These are phyloP conservation scores for Coregonus ussuriensis DNA, from an alignment of 2,797 vertebrate species.

Conservation along the genomic window DNA sequence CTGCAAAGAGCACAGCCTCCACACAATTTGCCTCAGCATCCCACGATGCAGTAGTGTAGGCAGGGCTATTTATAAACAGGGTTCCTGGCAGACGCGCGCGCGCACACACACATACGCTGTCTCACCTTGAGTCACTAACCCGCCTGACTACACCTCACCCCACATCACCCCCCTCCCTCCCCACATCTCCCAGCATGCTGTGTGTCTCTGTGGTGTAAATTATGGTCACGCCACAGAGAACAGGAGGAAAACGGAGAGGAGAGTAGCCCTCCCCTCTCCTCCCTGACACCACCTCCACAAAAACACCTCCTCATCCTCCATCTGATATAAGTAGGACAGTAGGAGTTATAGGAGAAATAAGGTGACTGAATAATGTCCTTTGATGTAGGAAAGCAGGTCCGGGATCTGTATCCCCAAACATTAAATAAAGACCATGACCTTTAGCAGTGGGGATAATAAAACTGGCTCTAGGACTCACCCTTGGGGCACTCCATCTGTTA, in stretches of 20 bases:
- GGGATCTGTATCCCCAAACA: background rate
- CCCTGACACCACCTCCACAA: background rate
- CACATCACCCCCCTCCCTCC: background rate
- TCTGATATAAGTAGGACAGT: background rate
- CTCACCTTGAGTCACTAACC: background rate
- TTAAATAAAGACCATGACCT: background rate
- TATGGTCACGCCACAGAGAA: background rate
- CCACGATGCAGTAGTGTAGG: background rate
- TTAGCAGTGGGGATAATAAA: background rate
- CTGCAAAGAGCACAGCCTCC: background rate
- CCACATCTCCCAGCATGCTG: background rate
- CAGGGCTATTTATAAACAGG: conserved; percentile 2
- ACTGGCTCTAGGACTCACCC: background rate
- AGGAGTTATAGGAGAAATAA: background rate
- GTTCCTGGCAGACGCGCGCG: background rate
- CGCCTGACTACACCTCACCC: background rate
- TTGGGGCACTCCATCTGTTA: background rate
- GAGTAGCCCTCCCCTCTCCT: background rate
- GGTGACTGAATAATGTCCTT: background rate
- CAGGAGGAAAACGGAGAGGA: background rate
- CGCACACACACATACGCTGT: background rate
- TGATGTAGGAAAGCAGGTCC: background rate
- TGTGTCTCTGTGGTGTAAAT: background rate
- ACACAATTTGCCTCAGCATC: background rate
- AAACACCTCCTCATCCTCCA: conserved; percentile 7